Evolutionary conservation across 53 echinoderm and acorn worm genomes (phyloP).

Genomic region (Henricia sp.): DNA sequence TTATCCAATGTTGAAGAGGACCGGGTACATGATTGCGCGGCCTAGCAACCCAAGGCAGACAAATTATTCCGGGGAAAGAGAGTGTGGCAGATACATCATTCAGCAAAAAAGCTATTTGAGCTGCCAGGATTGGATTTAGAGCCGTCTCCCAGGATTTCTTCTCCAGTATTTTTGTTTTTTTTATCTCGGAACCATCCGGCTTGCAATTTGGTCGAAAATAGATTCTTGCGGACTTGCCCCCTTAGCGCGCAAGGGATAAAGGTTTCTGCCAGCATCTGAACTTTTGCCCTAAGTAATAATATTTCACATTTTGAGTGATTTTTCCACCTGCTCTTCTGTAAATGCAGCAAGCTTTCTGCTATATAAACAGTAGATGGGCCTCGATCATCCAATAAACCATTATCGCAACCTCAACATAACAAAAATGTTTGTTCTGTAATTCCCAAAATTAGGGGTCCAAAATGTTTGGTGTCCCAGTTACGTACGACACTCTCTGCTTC

Average conservation of each 20-base stretch:
- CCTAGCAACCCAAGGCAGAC: not conserved
- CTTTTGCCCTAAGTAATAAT: slow-evolving; percentile 14
- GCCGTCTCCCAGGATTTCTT: not conserved
- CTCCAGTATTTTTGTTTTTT: not conserved
- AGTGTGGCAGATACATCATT: not conserved
- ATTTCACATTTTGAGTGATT: slow-evolving; percentile 1
- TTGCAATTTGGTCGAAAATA: not conserved
- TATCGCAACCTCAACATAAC: no score
- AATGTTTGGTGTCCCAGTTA: no score
- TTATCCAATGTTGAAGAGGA: not conserved
- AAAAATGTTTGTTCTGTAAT: no score
- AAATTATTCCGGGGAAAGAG: not conserved
- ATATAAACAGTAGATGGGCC: no score
- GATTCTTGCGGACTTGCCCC: not conserved
- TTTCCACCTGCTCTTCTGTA: not conserved
- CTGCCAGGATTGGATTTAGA: not conserved
- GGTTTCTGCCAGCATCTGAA: slow-evolving; percentile 2
- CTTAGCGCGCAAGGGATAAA: not conserved
- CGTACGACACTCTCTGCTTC: no score
- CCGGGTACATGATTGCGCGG: not conserved
- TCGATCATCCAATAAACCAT: no score
- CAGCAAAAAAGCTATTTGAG: not conserved
- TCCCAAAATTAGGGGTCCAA: no score
- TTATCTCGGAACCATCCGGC: not conserved
- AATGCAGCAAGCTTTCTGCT: no score